phyloP scores from a whole-genome alignment of 2,113 vertebrate genomes.

The Callipepla squamata region DNA sequence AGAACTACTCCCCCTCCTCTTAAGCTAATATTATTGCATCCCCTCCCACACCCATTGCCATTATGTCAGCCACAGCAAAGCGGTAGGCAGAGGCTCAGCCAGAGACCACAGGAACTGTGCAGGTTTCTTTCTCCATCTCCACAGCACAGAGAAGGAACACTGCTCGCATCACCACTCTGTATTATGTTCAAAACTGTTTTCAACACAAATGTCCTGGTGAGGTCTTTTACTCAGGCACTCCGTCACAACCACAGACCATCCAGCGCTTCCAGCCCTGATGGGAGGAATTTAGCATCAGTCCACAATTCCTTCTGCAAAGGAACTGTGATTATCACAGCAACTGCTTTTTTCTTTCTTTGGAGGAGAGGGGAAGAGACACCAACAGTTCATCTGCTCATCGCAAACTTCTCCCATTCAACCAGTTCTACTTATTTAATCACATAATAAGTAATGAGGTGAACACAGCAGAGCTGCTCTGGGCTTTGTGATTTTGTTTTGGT shows the following conservation, averaged over 20 bases:
- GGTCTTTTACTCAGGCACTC: neutral
- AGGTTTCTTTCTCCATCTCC: neutral
- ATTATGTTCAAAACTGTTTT: neutral
- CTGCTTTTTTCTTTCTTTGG: neutral
- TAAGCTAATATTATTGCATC: slow-evolving; percentile 69
- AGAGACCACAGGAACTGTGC: slow-evolving; percentile 53
- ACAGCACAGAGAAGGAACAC: neutral
- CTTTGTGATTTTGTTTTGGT: neutral
- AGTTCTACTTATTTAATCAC: neutral
- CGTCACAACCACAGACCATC: neutral
- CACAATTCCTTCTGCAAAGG: neutral
- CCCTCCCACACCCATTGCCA: slow-evolving; percentile 40
- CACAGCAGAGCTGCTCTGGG: neutral
- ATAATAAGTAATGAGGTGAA: neutral
- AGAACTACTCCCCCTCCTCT: slow-evolving; percentile 41
- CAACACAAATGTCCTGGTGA: neutral
- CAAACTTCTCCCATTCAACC: neutral
- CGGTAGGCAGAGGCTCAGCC: slow-evolving; percentile 34
- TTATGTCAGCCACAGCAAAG: slow-evolving; percentile 58
- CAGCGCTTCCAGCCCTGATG: neutral
- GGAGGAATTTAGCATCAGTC: neutral
- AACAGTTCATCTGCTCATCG: neutral
- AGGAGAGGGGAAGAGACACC: neutral
- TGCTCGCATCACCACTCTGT: neutral
- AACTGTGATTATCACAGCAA: neutral